Evolutionary conservation across 2,797 vertebrate species (phyloP), one percentile per base, ranked within the genome.

Genomic region (Molossus alvarezi): DNA sequence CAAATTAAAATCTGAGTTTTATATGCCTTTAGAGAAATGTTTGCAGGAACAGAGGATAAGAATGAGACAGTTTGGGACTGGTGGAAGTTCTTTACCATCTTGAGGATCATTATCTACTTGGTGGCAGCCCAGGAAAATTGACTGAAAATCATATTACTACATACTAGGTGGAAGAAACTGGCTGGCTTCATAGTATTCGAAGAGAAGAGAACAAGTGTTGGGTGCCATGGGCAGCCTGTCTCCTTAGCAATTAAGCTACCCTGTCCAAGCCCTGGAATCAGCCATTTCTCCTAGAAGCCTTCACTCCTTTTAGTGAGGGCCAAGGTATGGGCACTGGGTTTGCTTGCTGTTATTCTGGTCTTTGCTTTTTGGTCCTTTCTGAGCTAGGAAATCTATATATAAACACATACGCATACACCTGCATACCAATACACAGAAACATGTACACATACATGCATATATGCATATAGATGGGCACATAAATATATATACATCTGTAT

Each of bases 1-100:
- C 53, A 41, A 83, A 53, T 53, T 85, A 82, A 88, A 81, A 67
- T 72, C 51, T 23, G n/a, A 27, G 41, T 75, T 80, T 93, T 55
- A 76, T 45, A 51, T 3, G 62, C 51, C 76, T 90, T 83, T 69
- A 57, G 55, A 76, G 17, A 71, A 72, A 58, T 55, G 85, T 76
- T 76, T 69, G 33, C 1, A 45, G 71, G 11, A 58, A 84, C 20
- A 27, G 9, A 65, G 29, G 62, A 65, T 45, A 60, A 58, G 83
- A 75, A 10, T 48, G n/a, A 21, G 41, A 58, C 14, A 65, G 13
- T 55, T 29, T 83, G 37, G 33, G 12, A 92, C 58, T 83, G 21
- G 9, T 5, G 4, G 23, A 75, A 83, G 53, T 75, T 75, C 48
- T 90, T 81, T n/a, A 76, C 55, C 25, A n/a, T 87, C 25, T 23